phyloP scores from a whole-genome alignment of 2,113 vertebrate species.

The Tiliqua scincoides region DNA sequence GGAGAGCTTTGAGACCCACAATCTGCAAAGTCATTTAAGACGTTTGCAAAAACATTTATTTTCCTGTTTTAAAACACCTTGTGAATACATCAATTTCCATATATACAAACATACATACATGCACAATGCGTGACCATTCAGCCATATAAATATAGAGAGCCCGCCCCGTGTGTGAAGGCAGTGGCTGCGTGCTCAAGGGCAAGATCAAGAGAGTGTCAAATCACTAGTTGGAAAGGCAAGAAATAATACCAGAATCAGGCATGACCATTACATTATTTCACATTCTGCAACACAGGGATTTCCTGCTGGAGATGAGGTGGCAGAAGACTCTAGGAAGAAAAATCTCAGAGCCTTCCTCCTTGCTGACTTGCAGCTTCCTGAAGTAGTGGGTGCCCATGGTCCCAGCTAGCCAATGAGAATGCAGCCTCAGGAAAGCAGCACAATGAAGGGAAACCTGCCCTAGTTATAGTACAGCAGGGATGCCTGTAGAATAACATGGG shows the following conservation, averaged over 20 bases:
- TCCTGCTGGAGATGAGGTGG: not conserved
- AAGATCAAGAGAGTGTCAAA: not conserved
- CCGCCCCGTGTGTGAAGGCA: not conserved
- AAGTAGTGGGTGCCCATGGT: not conserved
- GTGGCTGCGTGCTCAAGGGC: not conserved
- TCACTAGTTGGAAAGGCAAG: not conserved
- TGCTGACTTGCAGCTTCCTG: not conserved
- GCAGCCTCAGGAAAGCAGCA: not conserved
- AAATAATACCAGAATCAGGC: not conserved
- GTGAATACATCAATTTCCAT: not conserved
- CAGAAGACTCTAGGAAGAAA: no score
- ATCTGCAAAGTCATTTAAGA: no score
- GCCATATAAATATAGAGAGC: slow-evolving; percentile 9
- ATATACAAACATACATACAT: not conserved
- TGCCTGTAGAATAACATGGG: not conserved
- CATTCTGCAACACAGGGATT: slow-evolving; percentile 26
- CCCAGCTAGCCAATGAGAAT: not conserved
- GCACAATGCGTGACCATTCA: not conserved
- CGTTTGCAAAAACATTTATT: slow-evolving; percentile 22
- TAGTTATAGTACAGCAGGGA: not conserved
- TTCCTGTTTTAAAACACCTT: not conserved
- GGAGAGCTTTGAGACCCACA: no score
- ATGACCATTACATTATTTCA: slow-evolving; percentile 39
- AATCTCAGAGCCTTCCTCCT: no score
- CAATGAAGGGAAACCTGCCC: not conserved